phyloP scores from a whole-genome alignment of 2,113 vertebrate genomes.

The Otocyon megalotis region DNA sequence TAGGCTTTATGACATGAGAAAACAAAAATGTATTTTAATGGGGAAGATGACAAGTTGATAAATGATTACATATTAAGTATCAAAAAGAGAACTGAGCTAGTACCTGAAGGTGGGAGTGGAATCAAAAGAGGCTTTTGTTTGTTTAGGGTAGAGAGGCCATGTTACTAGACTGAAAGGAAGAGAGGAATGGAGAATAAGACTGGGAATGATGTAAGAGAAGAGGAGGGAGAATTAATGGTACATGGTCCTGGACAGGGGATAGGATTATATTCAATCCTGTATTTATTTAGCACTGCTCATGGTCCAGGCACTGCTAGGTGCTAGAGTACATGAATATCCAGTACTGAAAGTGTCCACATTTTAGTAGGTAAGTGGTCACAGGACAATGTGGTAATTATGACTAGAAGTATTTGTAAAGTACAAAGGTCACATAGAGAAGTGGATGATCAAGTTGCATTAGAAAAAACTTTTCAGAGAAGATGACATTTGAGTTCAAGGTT shows the following conservation, averaged over 20 bases:
- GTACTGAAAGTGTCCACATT: background rate
- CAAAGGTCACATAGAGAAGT: background rate
- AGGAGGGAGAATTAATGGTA: background rate
- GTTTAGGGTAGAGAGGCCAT: background rate
- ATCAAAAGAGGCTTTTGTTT: background rate
- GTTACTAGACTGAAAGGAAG: background rate
- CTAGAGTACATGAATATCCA: background rate
- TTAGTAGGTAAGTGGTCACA: background rate
- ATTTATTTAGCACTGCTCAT: background rate
- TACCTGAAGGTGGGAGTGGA: background rate
- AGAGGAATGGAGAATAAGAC: background rate
- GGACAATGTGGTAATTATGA: background rate
- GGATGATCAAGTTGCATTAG: background rate
- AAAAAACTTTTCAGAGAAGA: background rate
- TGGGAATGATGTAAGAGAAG: background rate
- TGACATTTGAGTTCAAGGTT: background rate
- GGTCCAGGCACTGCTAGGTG: background rate
- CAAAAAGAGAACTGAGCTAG: background rate
- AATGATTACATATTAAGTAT: background rate
- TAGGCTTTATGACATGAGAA: background rate
- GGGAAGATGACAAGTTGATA: background rate
- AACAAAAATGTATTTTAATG: background rate
- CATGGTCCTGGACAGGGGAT: background rate
- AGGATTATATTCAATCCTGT: background rate
- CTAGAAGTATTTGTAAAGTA: background rate